Conservation (phyloP, 2,888 invertebrate genomes). For the Andricus curvator region DNA sequence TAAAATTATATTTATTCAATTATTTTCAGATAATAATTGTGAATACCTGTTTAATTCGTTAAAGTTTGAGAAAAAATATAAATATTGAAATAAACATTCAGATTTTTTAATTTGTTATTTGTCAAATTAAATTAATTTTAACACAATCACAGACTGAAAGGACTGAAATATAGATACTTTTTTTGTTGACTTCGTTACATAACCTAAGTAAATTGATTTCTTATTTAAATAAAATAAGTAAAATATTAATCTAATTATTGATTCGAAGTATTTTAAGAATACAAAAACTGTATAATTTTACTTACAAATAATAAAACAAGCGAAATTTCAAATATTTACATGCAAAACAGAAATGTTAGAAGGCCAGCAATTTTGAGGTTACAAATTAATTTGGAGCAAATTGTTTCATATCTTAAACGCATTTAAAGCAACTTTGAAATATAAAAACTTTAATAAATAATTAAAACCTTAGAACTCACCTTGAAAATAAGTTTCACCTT, state of each 20-base stretch:
- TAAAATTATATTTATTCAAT: too few relatives aligned
- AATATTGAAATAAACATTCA: not conserved
- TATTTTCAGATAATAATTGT: too few relatives aligned
- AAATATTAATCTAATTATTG: not conserved
- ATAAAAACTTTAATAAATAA: not conserved
- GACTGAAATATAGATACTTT: too few relatives aligned
- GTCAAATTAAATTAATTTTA: not conserved
- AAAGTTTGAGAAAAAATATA: not conserved
- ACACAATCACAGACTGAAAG: not conserved
- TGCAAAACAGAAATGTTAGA: not conserved
- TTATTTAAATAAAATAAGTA: not conserved
- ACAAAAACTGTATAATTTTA: not conserved
- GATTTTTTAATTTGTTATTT: not conserved
- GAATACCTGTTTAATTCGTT: too few relatives aligned
- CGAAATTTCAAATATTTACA: not conserved
- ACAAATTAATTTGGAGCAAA: not conserved
- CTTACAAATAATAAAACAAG: not conserved
- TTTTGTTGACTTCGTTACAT: not conserved
- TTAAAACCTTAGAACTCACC: not conserved
- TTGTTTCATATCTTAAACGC: not conserved
- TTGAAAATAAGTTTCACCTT: slow-evolving; percentile 1
- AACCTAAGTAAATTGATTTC: not conserved
- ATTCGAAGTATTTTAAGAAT: not conserved
- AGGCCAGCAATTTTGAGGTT: not conserved
- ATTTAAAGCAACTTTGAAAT: not conserved